Conservation (phyloP, 2,888 invertebrate species). For the Drosophila hamatofila region DNA sequence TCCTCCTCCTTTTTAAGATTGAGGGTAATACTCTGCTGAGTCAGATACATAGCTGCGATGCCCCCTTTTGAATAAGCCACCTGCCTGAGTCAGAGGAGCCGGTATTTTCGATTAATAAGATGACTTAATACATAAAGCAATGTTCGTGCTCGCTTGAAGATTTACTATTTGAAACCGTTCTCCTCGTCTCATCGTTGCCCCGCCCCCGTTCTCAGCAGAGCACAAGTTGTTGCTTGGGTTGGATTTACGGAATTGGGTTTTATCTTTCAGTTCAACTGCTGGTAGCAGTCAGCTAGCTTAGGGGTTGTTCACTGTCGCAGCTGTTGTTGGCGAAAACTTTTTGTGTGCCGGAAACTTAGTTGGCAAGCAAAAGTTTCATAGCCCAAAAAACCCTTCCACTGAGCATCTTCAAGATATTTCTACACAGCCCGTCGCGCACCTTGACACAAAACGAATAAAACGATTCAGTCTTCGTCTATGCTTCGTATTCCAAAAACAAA, state of each 20-base stretch:
- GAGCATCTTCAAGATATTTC: constrained; percentile 69
- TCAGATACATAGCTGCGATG: constrained; percentile 39
- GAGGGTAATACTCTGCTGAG: constrained; percentile 59
- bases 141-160: constrained; percentile 49
- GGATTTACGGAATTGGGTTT: constrained; percentile 68
- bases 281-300: constrained; percentile 42
- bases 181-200: neutral
- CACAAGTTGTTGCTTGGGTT: constrained; percentile 24
- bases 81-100: constrained; percentile 68
- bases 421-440: constrained; percentile 70
- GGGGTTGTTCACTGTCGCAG: constrained; percentile 66
- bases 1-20: constrained; percentile 14
- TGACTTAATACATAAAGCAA: constrained; percentile 68
- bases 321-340: constrained; percentile 60
- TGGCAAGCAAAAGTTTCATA: constrained; percentile 69
- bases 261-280: constrained; percentile 48
- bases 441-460: constrained; percentile 68
- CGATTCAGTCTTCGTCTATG: constrained; percentile 66
- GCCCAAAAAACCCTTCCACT: constrained; percentile 69
- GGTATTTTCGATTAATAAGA: constrained; percentile 62
- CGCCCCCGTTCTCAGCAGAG: too few species aligned
- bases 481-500: constrained; percentile 46
- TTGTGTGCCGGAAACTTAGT: constrained; percentile 69
- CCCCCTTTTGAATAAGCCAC: constrained; percentile 41
- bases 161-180: constrained; percentile 15